phyloP scores from a whole-genome alignment of 2,797 vertebrate species.

The Eptatretus atami region DNA sequence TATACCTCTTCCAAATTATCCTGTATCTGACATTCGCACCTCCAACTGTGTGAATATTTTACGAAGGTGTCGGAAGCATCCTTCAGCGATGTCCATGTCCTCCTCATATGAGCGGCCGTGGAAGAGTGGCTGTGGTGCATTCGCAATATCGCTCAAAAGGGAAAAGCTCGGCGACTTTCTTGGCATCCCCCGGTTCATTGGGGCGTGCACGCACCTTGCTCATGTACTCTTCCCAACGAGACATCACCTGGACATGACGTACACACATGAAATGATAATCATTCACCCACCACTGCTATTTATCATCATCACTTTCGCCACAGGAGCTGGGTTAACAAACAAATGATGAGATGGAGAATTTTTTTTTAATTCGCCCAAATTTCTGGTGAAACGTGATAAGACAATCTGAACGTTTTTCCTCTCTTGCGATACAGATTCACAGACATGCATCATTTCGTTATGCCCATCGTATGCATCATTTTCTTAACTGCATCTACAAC shows the following conservation, averaged over 20 bases:
- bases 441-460: too few relatives aligned
- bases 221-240: constrained; percentile 89
- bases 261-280: neutral
- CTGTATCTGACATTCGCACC: constrained; percentile 17
- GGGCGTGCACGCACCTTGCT: constrained; percentile 46
- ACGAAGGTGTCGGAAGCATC: constrained; percentile 80
- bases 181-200: constrained; percentile 18
- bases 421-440: too few relatives aligned
- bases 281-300: too few relatives aligned
- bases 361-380: too few relatives aligned
- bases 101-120: constrained; percentile 52
- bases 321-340: too few relatives aligned
- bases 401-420: too few relatives aligned
- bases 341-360: too few relatives aligned
- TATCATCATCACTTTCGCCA: too few relatives aligned
- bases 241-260: constrained; percentile 39
- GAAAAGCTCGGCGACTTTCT: constrained; percentile 34
- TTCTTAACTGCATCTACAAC: too few relatives aligned
- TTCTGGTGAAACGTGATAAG: too few relatives aligned
- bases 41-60: constrained; percentile 97
- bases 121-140: constrained; percentile 92
- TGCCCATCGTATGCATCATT: too few relatives aligned
- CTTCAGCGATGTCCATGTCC: constrained; percentile 92
- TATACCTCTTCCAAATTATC: too few relatives aligned
- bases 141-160: constrained; percentile 89